A percentile compares a stretch with the other conserved stretches of the same genome.
Evolutionary conservation across 2,797 vertebrate genomes (phyloP).

Genomic region (Coregonus sp.): DNA sequence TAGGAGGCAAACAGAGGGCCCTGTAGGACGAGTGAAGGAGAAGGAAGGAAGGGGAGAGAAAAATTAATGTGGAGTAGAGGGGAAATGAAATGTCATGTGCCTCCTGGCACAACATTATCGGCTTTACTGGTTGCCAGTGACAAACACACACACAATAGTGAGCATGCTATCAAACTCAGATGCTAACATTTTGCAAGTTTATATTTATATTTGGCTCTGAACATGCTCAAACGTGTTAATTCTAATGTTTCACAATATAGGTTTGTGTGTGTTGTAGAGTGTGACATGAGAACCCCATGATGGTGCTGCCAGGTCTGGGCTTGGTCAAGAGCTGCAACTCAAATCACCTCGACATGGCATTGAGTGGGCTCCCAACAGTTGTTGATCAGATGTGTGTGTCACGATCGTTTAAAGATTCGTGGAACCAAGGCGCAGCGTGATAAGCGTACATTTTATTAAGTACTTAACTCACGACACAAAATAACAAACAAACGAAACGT

Average conservation of each 20-base stretch:
- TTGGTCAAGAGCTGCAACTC: no score
- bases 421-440: no score
- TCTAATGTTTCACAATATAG: background rate
- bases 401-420: no score
- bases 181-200: background rate
- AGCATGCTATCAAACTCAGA: background rate
- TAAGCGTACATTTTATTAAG: no score
- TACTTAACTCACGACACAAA: no score
- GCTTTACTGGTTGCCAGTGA: background rate
- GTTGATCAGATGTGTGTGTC: no score
- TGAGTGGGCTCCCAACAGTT: no score
- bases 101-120: constrained; percentile 2
- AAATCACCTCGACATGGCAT: no score
- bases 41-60: constrained; percentile 35
- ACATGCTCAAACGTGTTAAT: background rate
- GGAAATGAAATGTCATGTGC: constrained; percentile 11
- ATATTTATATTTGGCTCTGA: background rate
- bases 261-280: background rate
- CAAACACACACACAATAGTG: no score
- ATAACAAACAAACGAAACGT: no score
- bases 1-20: constrained; percentile 53
- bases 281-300: no score
- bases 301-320: no score
- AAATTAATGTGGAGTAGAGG: background rate
- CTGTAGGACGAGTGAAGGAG: constrained; percentile 62